Conservation (phyloP, 2,113 vertebrate species). For the Phaetusa simplex region DNA sequence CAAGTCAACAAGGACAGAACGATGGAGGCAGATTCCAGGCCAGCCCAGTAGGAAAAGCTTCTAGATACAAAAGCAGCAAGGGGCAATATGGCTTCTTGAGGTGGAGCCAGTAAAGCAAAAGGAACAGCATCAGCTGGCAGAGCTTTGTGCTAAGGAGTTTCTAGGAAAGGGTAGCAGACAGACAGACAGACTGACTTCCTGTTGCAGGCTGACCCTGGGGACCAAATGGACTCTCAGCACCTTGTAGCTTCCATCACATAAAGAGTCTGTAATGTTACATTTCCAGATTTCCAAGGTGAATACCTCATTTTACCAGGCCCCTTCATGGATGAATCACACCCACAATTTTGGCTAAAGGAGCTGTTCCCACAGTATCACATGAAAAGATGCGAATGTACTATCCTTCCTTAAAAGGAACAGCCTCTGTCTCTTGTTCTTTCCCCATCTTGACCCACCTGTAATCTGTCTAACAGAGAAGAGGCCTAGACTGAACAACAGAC, state of each 20-base stretch:
- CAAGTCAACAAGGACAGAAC: slow-evolving; percentile 46
- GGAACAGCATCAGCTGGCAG: slow-evolving; percentile 21
- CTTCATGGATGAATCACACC: neutral
- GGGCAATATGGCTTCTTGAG: neutral
- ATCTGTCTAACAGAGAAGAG: slow-evolving; percentile 22
- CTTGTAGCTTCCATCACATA: neutral
- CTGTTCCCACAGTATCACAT: neutral
- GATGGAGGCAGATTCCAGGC: slow-evolving; percentile 41
- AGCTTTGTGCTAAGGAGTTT: slow-evolving; percentile 57
- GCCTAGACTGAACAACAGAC: slow-evolving; percentile 25
- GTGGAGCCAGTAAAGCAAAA: slow-evolving; percentile 43
- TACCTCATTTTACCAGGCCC: neutral
- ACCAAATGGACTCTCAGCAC: neutral
- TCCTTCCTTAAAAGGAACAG: slow-evolving; percentile 8
- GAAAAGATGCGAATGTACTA: neutral
- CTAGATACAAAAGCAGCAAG: slow-evolving; percentile 8
- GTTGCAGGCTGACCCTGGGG: slow-evolving; percentile 45
- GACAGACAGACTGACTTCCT: slow-evolving; percentile 18
- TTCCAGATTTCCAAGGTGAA: neutral
- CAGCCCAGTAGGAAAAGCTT: slow-evolving; percentile 50
- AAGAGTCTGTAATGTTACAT: neutral
- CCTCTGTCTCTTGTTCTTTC: neutral
- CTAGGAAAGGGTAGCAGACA: slow-evolving; percentile 25
- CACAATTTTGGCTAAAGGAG: neutral
- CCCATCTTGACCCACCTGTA: neutral